phyloP scores from a whole-genome alignment of 92 coral and sea anemone genomes.

The Actinostola sp. region DNA sequence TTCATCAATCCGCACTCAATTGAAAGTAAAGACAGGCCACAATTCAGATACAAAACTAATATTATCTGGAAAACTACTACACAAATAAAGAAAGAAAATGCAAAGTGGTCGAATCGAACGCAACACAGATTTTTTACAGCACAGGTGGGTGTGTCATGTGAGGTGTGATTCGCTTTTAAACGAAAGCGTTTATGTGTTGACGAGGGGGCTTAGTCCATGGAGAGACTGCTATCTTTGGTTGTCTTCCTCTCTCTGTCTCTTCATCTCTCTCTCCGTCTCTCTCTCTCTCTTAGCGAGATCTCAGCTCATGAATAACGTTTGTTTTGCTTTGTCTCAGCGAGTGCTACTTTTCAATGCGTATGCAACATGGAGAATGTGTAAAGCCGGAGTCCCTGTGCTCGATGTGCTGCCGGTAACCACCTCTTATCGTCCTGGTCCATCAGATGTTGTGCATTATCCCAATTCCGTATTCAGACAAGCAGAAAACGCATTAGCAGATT shows the following conservation, averaged over 20 bases:
- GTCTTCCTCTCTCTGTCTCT: no score
- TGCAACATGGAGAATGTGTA: conserved; percentile 71
- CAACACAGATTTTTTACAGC: conserved; percentile 61
- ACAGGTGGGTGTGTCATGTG: conserved; percentile 45
- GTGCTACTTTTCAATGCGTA: conserved; percentile 71
- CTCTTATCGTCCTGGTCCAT: conserved; percentile 66
- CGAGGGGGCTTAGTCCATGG: no score
- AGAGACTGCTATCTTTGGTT: no score
- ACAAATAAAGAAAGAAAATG: conserved; percentile 63
- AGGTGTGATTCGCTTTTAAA: no score
- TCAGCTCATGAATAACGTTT: no score
- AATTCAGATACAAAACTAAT: conserved; percentile 30
- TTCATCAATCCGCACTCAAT: conserved; percentile 17
- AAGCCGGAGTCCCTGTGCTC: conserved; percentile 67
- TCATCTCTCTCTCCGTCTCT: no score
- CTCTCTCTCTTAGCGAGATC: no score
- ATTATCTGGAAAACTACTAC: conserved; percentile 83
- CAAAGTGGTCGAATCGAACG: conserved; percentile 33
- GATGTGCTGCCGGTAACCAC: conserved; percentile 68
- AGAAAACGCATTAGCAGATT: conserved; percentile 46
- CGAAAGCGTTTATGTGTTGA: no score
- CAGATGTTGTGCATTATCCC: conserved; percentile 64
- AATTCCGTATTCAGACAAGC: conserved; percentile 56
- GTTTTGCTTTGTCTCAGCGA: no score
- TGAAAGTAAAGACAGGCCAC: background rate